phyloP scores from a whole-genome alignment of 1,140 invertebrate genomes.

The Drosophila santomea region DNA sequence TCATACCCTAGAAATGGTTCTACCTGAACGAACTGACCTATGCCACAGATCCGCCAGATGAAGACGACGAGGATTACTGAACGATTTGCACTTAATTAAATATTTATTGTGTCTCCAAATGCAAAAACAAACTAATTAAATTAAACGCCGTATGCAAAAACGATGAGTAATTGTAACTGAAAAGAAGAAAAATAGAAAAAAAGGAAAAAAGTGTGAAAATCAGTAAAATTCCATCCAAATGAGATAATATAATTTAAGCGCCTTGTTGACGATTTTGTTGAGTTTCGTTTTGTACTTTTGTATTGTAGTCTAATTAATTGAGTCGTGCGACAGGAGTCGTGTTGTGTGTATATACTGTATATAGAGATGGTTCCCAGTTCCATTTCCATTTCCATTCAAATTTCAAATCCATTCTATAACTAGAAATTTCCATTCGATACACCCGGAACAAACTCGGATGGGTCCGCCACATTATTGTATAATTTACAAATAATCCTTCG shows the following conservation, averaged over 20 bases:
- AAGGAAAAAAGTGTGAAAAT: constrained; percentile 13
- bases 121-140: constrained; percentile 61
- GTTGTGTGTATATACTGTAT: constrained; percentile 78
- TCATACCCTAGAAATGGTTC: constrained; percentile 85
- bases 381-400: constrained; percentile 19
- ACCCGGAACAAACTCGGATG: constrained; percentile 30
- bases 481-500: constrained; percentile 74
- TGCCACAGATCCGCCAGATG: constrained; percentile 87
- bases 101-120: constrained; percentile 70
- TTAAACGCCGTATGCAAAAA: constrained; percentile 44
- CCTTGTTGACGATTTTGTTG: constrained; percentile 77
- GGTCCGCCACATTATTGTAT: constrained; percentile 65
- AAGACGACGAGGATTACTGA: constrained; percentile 84
- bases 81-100: constrained; percentile 55
- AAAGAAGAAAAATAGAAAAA: background rate
- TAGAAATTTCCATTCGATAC: constrained; percentile 22
- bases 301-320: constrained; percentile 73
- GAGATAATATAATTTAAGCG: constrained; percentile 65
- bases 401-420: constrained; percentile 1
- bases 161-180: constrained; percentile 20
- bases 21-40: constrained; percentile 87
- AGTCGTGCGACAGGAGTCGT: constrained; percentile 26
- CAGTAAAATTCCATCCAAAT: constrained; percentile 47
- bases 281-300: constrained; percentile 74
- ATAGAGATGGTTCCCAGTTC: constrained; percentile 62